Conservation (phyloP, 2,113 vertebrate genomes). For the Oncorhynchus kisutch region DNA sequence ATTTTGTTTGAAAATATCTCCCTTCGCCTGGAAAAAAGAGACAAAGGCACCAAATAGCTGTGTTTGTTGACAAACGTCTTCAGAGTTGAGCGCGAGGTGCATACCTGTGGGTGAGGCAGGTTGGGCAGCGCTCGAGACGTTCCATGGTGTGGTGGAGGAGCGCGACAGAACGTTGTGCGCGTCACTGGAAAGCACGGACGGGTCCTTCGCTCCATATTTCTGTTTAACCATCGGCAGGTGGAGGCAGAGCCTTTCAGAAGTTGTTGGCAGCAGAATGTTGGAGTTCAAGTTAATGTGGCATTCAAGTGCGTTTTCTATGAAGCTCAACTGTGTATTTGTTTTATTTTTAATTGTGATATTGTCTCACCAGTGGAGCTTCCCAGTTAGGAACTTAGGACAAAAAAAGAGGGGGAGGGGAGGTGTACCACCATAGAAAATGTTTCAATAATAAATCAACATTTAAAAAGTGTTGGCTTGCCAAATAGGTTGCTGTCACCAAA, state of each 20-base stretch:
- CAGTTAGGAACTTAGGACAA: too few relatives aligned
- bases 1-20: background rate
- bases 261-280: background rate
- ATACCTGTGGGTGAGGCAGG: constrained; percentile 31
- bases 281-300: too few relatives aligned
- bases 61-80: constrained; percentile 4
- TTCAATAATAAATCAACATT: too few relatives aligned
- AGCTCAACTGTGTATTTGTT: too few relatives aligned
- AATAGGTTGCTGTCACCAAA: too few relatives aligned
- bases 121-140: constrained; percentile 18
- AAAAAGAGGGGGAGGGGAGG: too few relatives aligned
- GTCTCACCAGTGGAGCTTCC: too few relatives aligned
- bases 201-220: constrained; percentile 19
- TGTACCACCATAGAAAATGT: too few relatives aligned
- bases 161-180: constrained; percentile 6
- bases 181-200: background rate
- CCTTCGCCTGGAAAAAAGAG: constrained; percentile 4
- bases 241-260: constrained; percentile 53
- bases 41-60: background rate
- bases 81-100: constrained; percentile 3
- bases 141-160: constrained; percentile 10
- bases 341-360: too few relatives aligned
- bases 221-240: constrained; percentile 55
- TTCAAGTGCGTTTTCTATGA: too few relatives aligned
- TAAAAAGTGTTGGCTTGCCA: too few relatives aligned